A percentile compares a stretch with the other conserved stretches of the same genome.
These are phyloP conservation scores for Meriones psammophilus DNA, from an alignment of 2,797 vertebrate species.

Conservation along the genomic window DNA sequence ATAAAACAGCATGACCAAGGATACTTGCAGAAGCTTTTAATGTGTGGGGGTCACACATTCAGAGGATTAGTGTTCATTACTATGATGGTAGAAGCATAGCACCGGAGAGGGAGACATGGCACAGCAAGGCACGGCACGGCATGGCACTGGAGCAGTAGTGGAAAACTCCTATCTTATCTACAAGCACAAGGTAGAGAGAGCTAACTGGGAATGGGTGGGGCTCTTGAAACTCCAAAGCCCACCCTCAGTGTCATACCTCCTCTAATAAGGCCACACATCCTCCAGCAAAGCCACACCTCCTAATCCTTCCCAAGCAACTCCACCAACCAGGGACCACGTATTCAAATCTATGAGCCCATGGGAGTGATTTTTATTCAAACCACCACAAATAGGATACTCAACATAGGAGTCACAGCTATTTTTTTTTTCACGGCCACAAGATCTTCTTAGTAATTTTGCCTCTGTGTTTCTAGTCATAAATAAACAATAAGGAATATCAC, in stretches of 20 bases:
- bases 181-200: neutral
- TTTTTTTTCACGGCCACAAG: neutral
- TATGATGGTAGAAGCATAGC: neutral
- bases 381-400: neutral
- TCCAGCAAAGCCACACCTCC: neutral
- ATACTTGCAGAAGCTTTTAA: no score
- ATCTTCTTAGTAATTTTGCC: constrained; percentile 40
- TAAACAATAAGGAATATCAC: constrained; percentile 37
- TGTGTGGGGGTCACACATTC: neutral
- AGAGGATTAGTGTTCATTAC: neutral
- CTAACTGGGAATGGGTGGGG: neutral
- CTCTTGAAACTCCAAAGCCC: neutral
- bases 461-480: constrained; percentile 43
- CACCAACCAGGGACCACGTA: neutral
- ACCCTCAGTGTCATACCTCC: neutral
- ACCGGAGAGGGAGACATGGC: no score
- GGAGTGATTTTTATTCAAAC: neutral
- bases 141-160: neutral
- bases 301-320: neutral
- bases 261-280: neutral
- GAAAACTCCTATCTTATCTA: neutral
- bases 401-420: neutral
- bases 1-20: neutral
- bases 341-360: neutral
- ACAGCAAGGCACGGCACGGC: neutral